Evolutionary conservation across 2,888 invertebrate species (phyloP).

Genomic region (Perdita meconis): DNA sequence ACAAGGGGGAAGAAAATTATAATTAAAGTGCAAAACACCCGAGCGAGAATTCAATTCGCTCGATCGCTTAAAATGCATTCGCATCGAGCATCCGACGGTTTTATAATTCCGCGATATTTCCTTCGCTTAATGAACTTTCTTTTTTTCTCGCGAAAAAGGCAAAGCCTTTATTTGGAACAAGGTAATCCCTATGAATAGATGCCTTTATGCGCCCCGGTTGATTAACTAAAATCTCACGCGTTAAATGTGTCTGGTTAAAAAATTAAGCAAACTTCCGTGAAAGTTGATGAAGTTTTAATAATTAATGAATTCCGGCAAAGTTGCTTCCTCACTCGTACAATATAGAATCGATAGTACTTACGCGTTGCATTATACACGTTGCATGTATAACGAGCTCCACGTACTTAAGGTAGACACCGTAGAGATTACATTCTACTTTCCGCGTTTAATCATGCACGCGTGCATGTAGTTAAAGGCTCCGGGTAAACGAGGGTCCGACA

Average conservation of each 20-base stretch:
- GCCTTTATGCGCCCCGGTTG: neutral
- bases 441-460: neutral
- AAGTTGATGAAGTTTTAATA: slow-evolving; percentile 27
- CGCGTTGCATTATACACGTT: neutral
- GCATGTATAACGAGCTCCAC: neutral
- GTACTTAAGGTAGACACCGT: slow-evolving; percentile 5
- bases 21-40: no score
- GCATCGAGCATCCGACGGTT: no score
- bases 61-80: no score
- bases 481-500: neutral
- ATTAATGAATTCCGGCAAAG: slow-evolving; percentile 11
- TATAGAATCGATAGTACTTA: slow-evolving; percentile 9
- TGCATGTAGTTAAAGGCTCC: slow-evolving; percentile 1
- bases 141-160: no score
- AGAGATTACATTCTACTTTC: slow-evolving; percentile 12
- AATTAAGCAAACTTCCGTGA: slow-evolving; percentile 13
- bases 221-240: neutral
- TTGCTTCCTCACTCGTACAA: slow-evolving; percentile 2
- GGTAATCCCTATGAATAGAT: neutral
- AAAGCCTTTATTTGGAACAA: neutral
- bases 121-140: no score
- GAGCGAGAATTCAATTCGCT: no score
- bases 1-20: no score
- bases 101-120: no score
- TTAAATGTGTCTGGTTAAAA: slow-evolving; percentile 3